Percentiles rank a stretch among this genome's conserved stretches.
Conservation (phyloP, 1,140 invertebrate genomes). For the Ptiloglossa arizonensis region DNA sequence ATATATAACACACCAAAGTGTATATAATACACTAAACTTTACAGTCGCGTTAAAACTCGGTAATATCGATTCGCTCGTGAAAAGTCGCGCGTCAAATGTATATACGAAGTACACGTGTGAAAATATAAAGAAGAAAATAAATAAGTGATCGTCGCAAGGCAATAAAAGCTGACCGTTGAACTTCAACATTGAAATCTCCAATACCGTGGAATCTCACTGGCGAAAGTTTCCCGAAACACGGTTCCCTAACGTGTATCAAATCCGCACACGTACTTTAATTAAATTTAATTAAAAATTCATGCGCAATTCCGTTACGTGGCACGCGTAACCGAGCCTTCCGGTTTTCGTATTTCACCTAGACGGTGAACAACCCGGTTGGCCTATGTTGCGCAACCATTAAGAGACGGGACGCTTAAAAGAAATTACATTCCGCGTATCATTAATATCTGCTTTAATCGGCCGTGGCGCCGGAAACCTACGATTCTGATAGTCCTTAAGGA, state of each 20-base stretch:
- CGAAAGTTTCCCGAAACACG: neutral
- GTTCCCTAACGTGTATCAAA: neutral
- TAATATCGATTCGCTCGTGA: no score
- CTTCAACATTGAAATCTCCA: neutral
- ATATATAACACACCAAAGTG: no score
- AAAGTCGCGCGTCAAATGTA: no score
- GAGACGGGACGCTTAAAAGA: neutral
- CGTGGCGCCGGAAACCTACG: constrained; percentile 1
- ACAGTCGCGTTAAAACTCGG: no score
- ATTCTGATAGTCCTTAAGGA: constrained; percentile 38
- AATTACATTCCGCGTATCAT: neutral
- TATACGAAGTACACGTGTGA: no score
- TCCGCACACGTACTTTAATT: neutral
- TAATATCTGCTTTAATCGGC: constrained; percentile 24
- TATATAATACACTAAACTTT: no score
- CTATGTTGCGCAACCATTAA: constrained; percentile 1
- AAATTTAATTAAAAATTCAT: constrained; percentile 37
- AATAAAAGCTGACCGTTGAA: neutral
- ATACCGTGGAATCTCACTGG: neutral
- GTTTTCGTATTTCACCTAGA: neutral
- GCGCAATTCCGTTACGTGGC: neutral
- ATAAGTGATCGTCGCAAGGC: no score
- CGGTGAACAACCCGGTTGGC: neutral
- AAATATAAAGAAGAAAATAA: no score
- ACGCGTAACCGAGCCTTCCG: neutral